Evolutionary conservation across 2,888 invertebrate species (phyloP), one percentile per base, ranked within the genome.

Genomic region (Hoplodrina ambigua): DNA sequence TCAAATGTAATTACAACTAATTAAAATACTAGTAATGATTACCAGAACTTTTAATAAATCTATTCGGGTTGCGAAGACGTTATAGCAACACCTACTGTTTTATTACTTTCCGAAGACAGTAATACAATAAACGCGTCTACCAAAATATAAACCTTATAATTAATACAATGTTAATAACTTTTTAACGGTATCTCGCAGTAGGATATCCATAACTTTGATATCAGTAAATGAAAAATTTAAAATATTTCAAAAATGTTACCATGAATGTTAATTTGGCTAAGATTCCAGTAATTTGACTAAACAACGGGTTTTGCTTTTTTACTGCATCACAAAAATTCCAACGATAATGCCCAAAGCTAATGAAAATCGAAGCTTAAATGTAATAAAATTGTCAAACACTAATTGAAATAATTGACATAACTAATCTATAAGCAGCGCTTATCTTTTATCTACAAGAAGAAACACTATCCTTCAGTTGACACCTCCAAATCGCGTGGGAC

Each of bases 41-140:
- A 55, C 15, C 50, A 50, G 50, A 64, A 61, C 52, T 30, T 59
- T 58, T 52, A 69, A 56, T 67, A 74, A 61, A 62, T 15, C 19
- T 67, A 62, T 65, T 62, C 52, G 25, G 55, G 46, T 65, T 69
- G 75, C 70, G 57, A 73, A 70, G 72, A 74, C 75, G 74, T 75
- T 81, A 86, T 72, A 73, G 69, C 73, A 85, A 84, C 86, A 85
- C 87, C 87, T 86, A 89, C 88, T 88, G 88, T 88, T 88, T 89
- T 87, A 88, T 86, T 75, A 75, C 74, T 78, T 70, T 82, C 62
- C 70, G 63, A 68, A 81, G 57, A 59, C 67, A 70, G 67, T 50
- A 44, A 60, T 54, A 75, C 58, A 69, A 78, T 81, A 70, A 78
- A 81, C 56, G 62, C 62, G 55, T 78, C 69, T 75, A 61, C 61